phyloP scores from a whole-genome alignment of 2,888 invertebrate genomes.

The Stenodema calcarata region DNA sequence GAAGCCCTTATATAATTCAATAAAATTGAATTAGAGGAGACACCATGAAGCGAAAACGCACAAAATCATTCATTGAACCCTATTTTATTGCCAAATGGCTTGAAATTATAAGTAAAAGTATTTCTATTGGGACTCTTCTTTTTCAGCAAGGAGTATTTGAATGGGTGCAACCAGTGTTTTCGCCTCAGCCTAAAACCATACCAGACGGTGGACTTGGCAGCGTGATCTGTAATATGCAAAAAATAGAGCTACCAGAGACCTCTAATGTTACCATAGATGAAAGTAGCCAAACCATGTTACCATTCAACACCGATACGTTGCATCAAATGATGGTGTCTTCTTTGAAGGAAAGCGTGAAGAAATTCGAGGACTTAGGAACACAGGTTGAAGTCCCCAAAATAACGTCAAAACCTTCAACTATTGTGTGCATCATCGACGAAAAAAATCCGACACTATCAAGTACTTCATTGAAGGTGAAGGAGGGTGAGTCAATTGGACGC shows the following conservation, averaged over 20 bases:
- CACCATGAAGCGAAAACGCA: too few species aligned
- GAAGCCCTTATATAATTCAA: too few species aligned
- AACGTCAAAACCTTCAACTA: neutral
- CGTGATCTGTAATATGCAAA: neutral
- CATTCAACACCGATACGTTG: neutral
- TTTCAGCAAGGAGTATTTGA: constrained; percentile 2
- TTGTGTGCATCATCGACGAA: neutral
- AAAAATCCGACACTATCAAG: neutral
- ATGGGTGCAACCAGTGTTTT: neutral
- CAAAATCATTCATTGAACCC: too few species aligned
- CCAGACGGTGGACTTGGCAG: neutral
- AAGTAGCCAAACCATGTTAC: neutral
- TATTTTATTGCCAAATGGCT: too few species aligned
- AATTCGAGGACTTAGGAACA: neutral
- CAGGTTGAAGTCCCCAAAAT: neutral
- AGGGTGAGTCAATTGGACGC: neutral
- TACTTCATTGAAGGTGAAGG: neutral
- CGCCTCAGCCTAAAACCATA: neutral
- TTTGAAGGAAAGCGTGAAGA: neutral
- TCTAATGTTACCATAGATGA: neutral
- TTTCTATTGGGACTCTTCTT: neutral
- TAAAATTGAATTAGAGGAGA: too few species aligned
- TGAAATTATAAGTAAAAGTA: too few species aligned
- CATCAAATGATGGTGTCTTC: neutral
- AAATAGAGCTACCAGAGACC: neutral